Conservation (phyloP, 2,113 vertebrate genomes). For the Holacanthus passer region DNA sequence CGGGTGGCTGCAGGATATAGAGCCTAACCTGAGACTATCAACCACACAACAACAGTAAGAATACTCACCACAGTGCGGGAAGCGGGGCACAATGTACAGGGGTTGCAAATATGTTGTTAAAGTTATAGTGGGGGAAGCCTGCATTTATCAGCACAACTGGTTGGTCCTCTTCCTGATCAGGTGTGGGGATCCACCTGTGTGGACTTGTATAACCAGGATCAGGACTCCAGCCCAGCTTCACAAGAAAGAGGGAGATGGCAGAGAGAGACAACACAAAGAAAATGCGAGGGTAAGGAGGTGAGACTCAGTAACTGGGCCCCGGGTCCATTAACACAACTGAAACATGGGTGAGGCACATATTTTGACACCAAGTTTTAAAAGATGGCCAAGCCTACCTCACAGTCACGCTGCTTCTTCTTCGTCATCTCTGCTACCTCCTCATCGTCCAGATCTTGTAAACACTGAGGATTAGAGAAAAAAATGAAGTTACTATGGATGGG, state of each 20-base stretch:
- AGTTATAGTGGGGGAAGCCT: constrained; percentile 76
- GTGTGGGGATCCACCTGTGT: constrained; percentile 88
- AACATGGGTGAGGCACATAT: background rate
- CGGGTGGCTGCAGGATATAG: too few relatives aligned
- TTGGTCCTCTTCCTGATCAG: constrained; percentile 86
- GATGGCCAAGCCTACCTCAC: constrained; percentile 81
- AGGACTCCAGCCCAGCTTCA: constrained; percentile 78
- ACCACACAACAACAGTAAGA: background rate
- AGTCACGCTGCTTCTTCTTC: constrained; percentile 84
- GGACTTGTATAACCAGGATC: constrained; percentile 78
- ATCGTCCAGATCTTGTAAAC: constrained; percentile 93
- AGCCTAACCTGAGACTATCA: background rate
- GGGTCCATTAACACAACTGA: background rate
- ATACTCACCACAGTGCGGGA: constrained; percentile 89
- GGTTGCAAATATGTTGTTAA: constrained; percentile 76
- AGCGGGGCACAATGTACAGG: constrained; percentile 89
- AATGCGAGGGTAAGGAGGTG: background rate
- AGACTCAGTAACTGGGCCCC: background rate
- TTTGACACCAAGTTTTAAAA: background rate
- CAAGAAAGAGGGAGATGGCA: background rate
- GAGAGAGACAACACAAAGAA: background rate
- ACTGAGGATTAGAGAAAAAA: constrained; percentile 75
- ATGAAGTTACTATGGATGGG: background rate
- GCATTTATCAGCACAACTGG: constrained; percentile 54
- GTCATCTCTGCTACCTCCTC: constrained; percentile 88